These are phyloP conservation scores for Tinamus guttatus DNA, from an alignment of 2,113 vertebrate species.

Conservation along the genomic window DNA sequence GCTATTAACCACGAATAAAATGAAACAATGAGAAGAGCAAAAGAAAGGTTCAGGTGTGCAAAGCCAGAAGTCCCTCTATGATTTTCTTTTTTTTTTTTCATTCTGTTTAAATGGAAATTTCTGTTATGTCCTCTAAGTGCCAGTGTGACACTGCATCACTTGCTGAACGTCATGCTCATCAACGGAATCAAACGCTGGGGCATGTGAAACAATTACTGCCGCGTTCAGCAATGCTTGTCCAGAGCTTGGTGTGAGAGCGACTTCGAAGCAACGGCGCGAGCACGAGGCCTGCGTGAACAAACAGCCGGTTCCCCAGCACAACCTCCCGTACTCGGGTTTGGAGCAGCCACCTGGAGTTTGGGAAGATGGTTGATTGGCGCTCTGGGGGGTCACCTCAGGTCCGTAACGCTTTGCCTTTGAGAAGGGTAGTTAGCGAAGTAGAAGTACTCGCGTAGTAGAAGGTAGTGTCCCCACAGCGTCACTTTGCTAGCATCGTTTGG, in stretches of 20 bases:
- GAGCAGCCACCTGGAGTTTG: not conserved
- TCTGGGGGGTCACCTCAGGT: not conserved
- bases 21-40: accelerated
- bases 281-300: not conserved
- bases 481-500: not conserved
- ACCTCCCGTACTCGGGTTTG: accelerated
- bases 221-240: not conserved
- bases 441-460: no score
- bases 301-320: not conserved
- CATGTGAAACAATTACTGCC: not conserved
- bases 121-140: not conserved
- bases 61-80: not conserved
- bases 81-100: not conserved
- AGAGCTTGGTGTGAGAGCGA: not conserved
- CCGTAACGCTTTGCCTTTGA: not conserved
- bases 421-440: not conserved
- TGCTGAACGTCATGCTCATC: not conserved
- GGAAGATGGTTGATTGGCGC: accelerated
- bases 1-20: not conserved
- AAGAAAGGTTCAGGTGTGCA: not conserved
- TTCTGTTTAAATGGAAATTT: not conserved
- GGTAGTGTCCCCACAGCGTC: not conserved
- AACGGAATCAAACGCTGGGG: not conserved
- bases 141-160: not conserved
- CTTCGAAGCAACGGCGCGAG: not conserved